Base-by-base conservation (phyloP, 2,888 invertebrate species). In the Cetonia aurata region DNA sequence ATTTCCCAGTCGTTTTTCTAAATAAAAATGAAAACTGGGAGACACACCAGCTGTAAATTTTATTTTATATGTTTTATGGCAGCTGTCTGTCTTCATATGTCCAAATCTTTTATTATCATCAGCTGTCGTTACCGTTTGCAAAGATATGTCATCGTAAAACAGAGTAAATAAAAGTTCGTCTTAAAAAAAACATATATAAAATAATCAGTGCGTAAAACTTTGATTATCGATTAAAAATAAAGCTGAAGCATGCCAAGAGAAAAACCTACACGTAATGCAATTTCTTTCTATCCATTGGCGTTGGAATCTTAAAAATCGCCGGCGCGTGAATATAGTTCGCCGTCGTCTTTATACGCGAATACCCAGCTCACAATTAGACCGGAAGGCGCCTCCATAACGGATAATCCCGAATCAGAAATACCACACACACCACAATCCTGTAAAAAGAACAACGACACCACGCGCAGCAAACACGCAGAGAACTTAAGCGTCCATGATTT, bases 351-450 rank as follows among this genome's bases (percentile, higher is more conserved):
- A 46, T 13, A n/a, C 62, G 50, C 62, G 50, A 65, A 50, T 65
- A 50, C 50, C 62, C 1, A 10, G 50, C 41, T 65, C 62, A 37
- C 62, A 37, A 15, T 41, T 50, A 50, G 19, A 65, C 33, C 62
- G 62, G 62, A 65, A 65, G 62, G 48, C 62, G 50, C 37, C 25
- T 41, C 15, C 48, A 46, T 65, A 65, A 37, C 50, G 41, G 48
- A 46, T 50, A 50, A 65, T 65, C 50, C 62, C 62, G 41, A 65
- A 65, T 65, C 62, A 65, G 62, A 65, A 65, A 65, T 65, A 65
- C 50, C 48, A 10, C 37, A 10, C 37, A 37, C 10, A 65, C 13
- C 44, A 56, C 55, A 55, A 56, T 37, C 53, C 67, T 25, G 55
- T 67, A 67, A 56, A 67, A 67, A 53, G 67, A 55, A 67, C 67